These are phyloP conservation scores for Halcyon badia DNA, from an alignment of 2,797 vertebrate species.

Conservation along the genomic window DNA sequence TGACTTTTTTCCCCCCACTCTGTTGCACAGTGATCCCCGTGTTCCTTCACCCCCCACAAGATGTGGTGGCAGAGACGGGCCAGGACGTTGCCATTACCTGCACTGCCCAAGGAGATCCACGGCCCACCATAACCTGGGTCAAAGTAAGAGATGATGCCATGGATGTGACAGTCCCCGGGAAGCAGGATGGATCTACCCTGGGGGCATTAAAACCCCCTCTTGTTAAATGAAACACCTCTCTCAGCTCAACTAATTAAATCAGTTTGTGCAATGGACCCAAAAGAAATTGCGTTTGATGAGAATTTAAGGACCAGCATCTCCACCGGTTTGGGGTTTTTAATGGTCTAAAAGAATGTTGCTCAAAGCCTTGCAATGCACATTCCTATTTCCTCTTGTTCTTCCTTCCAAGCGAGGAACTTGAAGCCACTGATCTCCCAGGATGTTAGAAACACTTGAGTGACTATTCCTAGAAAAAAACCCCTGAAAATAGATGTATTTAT, in stretches of 20 bases:
- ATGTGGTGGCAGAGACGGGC: slow-evolving; percentile 71
- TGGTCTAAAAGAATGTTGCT: not conserved
- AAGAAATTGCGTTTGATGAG: not conserved
- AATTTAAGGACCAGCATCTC: not conserved
- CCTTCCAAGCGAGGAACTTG: not conserved
- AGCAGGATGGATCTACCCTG: fast-evolving
- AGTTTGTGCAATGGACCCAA: fast-evolving
- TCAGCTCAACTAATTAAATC: not conserved
- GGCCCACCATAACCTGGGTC: slow-evolving; percentile 77
- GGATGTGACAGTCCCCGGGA: fast-evolving
- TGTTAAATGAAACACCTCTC: not conserved
- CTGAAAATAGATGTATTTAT: not conserved
- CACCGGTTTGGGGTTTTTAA: not conserved
- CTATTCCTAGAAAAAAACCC: not conserved
- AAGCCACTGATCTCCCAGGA: not conserved
- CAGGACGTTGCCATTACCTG: slow-evolving; percentile 69
- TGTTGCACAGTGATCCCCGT: slow-evolving; percentile 67
- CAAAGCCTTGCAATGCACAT: fast-evolving
- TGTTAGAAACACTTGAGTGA: not conserved
- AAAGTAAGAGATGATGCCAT: slow-evolving; percentile 10
- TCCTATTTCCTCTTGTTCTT: not conserved
- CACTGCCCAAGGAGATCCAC: slow-evolving; percentile 72
- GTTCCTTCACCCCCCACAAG: slow-evolving; percentile 71
- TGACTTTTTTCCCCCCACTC: not conserved
- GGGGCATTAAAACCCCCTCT: fast-evolving